These are phyloP conservation scores for Prosapia bicincta DNA, from an alignment of 2,888 invertebrate genomes.

Conservation along the genomic window DNA sequence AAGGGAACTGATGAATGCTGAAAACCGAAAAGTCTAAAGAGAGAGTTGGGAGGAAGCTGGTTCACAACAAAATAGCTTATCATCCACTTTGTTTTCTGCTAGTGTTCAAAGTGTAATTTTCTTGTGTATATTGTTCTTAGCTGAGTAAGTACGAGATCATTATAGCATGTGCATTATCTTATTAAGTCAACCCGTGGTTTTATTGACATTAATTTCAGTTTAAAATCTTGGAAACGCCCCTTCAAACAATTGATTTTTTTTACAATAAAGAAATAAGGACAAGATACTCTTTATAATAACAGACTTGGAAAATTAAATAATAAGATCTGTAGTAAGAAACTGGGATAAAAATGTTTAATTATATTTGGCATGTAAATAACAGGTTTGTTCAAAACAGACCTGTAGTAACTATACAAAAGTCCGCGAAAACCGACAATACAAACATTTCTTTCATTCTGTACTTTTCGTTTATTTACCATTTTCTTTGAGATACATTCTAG, in stretches of 20 bases:
- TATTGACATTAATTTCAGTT: not conserved
- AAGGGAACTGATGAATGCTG: conserved; percentile 39
- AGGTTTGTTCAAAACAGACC: not conserved
- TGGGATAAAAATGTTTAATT: not conserved
- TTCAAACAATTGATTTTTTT: not conserved
- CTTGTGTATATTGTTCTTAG: conserved; percentile 34
- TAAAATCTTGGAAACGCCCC: not conserved
- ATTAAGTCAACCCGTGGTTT: not conserved
- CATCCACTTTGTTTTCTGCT: conserved; percentile 36
- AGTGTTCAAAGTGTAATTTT: conserved; percentile 35
- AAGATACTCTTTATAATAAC: not conserved
- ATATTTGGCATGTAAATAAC: too few relatives aligned
- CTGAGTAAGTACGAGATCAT: conserved; percentile 25
- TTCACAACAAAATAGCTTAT: conserved; percentile 50
- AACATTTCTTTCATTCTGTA: not conserved
- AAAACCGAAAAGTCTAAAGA: conserved; percentile 40
- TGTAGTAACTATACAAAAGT: too few relatives aligned
- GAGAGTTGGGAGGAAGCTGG: conserved; percentile 52
- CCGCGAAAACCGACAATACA: not conserved
- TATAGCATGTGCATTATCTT: not conserved
- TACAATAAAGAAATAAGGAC: not conserved
- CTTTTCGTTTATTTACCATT: not conserved
- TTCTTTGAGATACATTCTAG: not conserved
- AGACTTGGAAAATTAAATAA: too few relatives aligned
- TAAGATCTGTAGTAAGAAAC: not conserved